A percentile compares a stretch with the other conserved stretches of the same genome.
Conservation (phyloP, 2,113 vertebrate species). For the Phalacrocorax brasilianus region DNA sequence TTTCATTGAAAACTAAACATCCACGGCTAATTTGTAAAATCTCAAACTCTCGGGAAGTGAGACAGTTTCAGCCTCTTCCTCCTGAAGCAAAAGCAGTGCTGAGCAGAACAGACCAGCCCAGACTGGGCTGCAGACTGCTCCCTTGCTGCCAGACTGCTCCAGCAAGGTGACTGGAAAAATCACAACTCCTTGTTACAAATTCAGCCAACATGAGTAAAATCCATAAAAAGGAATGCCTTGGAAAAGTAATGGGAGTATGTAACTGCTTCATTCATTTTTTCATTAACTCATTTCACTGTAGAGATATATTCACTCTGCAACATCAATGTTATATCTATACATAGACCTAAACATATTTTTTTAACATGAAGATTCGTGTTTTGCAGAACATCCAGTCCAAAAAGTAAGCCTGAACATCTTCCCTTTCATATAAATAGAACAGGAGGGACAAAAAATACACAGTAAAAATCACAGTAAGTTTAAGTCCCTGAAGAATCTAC, state of each 20-base stretch:
- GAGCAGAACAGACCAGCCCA: constrained; percentile 10
- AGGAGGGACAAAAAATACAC: rapidly evolving
- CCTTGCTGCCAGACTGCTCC: not conserved
- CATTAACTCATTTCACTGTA: not conserved
- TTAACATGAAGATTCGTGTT: not conserved
- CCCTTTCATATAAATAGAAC: not conserved
- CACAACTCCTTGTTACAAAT: constrained; percentile 35
- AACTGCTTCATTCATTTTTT: not conserved
- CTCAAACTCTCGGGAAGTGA: not conserved
- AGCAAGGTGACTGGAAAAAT: constrained; percentile 38
- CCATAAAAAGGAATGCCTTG: not conserved
- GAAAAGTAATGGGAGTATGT: not conserved
- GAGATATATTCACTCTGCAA: not conserved
- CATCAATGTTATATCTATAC: not conserved
- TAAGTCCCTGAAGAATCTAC: not conserved
- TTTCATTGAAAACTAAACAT: not conserved
- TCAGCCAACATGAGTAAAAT: not conserved
- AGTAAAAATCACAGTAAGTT: not conserved
- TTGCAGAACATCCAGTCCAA: not conserved
- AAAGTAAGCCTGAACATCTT: not conserved
- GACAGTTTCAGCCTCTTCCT: not conserved
- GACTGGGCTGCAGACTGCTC: not conserved
- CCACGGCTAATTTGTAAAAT: not conserved
- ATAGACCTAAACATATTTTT: not conserved
- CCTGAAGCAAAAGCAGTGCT: not conserved